These are phyloP conservation scores for Grantiella picta DNA, from an alignment of 2,113 vertebrate species.

Conservation along the genomic window DNA sequence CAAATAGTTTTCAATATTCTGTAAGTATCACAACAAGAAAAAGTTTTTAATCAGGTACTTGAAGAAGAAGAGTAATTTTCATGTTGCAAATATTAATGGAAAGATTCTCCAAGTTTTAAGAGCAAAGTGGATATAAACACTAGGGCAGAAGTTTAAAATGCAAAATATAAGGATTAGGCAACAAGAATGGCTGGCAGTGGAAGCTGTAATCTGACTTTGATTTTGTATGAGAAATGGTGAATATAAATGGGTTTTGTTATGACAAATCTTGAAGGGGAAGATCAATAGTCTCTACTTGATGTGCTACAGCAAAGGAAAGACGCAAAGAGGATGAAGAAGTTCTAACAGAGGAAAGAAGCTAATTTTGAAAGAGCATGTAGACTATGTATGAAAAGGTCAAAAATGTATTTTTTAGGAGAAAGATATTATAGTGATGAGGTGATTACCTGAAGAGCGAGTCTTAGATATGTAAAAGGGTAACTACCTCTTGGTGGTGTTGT, in stretches of 20 bases:
- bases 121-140: neutral
- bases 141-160: neutral
- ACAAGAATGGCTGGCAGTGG: neutral
- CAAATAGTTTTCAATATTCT: neutral
- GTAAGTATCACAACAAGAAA: neutral
- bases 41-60: neutral
- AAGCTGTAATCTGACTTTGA: neutral
- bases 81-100: neutral
- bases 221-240: neutral
- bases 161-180: neutral
- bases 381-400: neutral
- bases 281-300: neutral
- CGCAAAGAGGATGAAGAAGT: neutral
- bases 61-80: neutral
- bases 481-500: neutral
- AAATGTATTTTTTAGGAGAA: neutral
- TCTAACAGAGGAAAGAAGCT: neutral
- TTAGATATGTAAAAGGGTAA: neutral
- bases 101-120: neutral
- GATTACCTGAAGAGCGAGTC: neutral
- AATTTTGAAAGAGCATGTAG: neutral
- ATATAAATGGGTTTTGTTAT: neutral
- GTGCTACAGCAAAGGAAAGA: neutral
- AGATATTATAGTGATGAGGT: neutral
- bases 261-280: neutral